phyloP scores from a whole-genome alignment of 2,888 invertebrate species.

The Ceramica pisi region DNA sequence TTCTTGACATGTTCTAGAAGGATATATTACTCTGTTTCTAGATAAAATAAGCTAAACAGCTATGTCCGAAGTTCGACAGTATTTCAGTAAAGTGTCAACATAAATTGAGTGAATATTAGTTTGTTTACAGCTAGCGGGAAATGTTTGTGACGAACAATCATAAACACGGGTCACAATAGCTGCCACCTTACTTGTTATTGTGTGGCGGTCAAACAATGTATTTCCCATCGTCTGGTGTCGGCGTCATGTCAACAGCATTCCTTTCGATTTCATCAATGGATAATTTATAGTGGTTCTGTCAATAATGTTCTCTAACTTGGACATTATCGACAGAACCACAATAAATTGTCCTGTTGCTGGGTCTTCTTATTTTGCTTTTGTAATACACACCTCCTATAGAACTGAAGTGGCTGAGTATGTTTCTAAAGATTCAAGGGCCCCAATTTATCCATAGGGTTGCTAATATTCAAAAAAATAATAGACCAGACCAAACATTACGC shows the following conservation, averaged over 20 bases:
- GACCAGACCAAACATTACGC: too few species aligned
- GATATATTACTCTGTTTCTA: too few species aligned
- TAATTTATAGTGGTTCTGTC: not conserved
- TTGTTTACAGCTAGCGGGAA: conserved; percentile 62
- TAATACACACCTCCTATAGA: not conserved
- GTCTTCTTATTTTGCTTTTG: not conserved
- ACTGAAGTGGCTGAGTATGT: not conserved
- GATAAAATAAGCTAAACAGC: not conserved
- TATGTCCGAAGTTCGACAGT: not conserved
- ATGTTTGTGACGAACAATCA: conserved; percentile 58
- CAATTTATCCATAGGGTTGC: not conserved
- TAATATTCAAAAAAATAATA: not conserved
- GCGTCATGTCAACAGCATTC: conserved; percentile 28
- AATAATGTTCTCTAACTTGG: too few species aligned
- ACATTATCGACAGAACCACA: too few species aligned
- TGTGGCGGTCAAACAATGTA: conserved; percentile 62
- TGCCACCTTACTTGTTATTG: conserved; percentile 62
- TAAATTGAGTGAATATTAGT: conserved; percentile 35
- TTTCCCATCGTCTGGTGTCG: conserved; percentile 60
- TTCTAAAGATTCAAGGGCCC: not conserved
- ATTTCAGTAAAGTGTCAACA: not conserved
- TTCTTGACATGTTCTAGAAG: not conserved
- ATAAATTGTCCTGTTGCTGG: too few species aligned
- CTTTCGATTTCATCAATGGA: conserved; percentile 33
- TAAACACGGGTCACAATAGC: conserved; percentile 75